Base-by-base conservation (phyloP, 1,140 invertebrate genomes). In the Drosophila takahashii region DNA sequence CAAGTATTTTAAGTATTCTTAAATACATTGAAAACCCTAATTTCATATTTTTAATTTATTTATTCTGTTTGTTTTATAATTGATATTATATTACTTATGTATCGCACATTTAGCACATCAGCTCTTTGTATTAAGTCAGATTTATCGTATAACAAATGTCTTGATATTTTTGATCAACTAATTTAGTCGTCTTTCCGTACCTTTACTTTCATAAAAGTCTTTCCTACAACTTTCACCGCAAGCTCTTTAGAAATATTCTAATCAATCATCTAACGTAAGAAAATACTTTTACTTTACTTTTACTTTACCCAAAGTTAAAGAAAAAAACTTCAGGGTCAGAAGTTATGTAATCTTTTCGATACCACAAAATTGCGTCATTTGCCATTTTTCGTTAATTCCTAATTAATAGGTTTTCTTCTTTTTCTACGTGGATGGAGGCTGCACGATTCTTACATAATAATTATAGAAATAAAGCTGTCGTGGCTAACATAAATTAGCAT, bases 381-480 rank as follows among this genome's bases (percentile, higher is more conserved):
- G 53, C 53, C 62, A 37, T 45, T 57, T 34, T 29, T 42, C 44
- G 60, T 64, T 85, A 80, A 85, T 80, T 64, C 51, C 58, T 15
- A 45, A 81, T 77, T 73, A 65, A 59, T 79, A 48, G 50, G 56
- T 51, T 54, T 81, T 45, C 48, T 66, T 66, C 42, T 60, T 52
- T 57, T 11, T 18, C 13, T 18, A 34, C 58, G 29, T 51, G 37
- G 27, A 51, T 42, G 37, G 69, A 32, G 44, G 16, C 34, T 42
- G 41, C 29, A 26, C 7, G 16, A 26, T 58, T 58, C 72, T 76
- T 76, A 76, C 73, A 75, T 61, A 67, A 83, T 85, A 71, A 70
- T 80, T 80, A 65, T 73, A 54, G 72, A 75, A 81, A 78, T 75
- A 64, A 75, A 75, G 78, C 81, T 78, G 83, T 87, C 74, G 61